A percentile compares a stretch with the other conserved stretches of the same genome.
phyloP scores from a whole-genome alignment of 2,888 invertebrate genomes.

The Sinopyrophorus schimmeli region DNA sequence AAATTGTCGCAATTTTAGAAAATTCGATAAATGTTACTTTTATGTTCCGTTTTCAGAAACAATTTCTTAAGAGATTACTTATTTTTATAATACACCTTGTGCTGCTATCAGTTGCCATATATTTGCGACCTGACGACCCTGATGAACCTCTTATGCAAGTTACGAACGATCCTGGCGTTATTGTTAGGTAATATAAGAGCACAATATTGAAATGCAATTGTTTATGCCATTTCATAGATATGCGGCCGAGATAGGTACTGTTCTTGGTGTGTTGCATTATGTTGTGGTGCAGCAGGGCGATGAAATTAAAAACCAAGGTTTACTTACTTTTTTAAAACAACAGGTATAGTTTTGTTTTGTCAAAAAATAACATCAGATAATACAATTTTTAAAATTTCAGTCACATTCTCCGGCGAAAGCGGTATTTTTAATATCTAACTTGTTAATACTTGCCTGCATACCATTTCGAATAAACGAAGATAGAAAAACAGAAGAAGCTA shows the following conservation, averaged over 20 bases:
- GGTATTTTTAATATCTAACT: conserved; percentile 89
- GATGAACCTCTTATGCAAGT: conserved; percentile 60
- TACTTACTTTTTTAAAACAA: conserved; percentile 87
- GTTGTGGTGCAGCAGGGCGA: conserved; percentile 90
- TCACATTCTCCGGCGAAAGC: conserved; percentile 93
- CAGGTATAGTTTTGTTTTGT: no score
- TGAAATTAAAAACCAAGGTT: conserved; percentile 92
- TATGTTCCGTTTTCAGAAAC: conserved; percentile 65
- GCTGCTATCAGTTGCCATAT: conserved; percentile 87
- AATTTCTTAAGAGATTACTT: conserved; percentile 88
- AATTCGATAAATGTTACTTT: no score
- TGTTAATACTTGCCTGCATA: conserved; percentile 86
- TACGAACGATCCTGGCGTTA: conserved; percentile 59
- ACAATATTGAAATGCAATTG: conserved; percentile 30
- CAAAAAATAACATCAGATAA: conserved; percentile 2
- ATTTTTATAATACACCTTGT: conserved; percentile 87
- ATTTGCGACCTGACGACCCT: conserved; percentile 77
- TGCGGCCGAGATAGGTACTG: conserved; percentile 82
- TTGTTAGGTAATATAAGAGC: conserved; percentile 49
- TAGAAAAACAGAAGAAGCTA: conserved; percentile 83
- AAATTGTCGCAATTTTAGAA: no score
- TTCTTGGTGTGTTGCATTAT: conserved; percentile 84
- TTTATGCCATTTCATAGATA: conserved; percentile 57
- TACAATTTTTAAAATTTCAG: conserved; percentile 57
- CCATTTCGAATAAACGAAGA: conserved; percentile 79